Conservation (phyloP, 1,140 invertebrate genomes). For the Diabrotica undecimpunctata region DNA sequence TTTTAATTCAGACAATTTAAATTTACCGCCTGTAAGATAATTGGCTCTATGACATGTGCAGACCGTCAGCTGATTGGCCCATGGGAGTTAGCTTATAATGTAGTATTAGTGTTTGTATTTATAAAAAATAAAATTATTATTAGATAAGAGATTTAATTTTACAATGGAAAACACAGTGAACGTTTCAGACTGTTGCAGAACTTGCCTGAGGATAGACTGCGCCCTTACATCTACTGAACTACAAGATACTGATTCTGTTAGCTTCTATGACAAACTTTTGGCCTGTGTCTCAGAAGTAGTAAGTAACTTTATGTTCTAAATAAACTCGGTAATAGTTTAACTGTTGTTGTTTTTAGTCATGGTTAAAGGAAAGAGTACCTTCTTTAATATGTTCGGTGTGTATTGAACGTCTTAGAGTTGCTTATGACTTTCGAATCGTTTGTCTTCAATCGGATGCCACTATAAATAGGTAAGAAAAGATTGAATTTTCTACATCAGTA, state of each 20-base stretch:
- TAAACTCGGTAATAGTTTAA: neutral
- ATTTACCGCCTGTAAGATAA: no score
- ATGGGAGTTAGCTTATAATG: no score
- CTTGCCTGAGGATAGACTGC: conserved; percentile 41
- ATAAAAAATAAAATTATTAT: no score
- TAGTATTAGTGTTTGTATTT: no score
- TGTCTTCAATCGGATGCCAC: conserved; percentile 40
- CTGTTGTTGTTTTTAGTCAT: conserved; percentile 31
- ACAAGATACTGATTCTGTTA: conserved; percentile 40
- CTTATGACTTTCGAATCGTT: conserved; percentile 39
- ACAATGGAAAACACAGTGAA: conserved; percentile 25
- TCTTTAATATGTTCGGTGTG: conserved; percentile 40
- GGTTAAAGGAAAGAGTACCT: conserved; percentile 36
- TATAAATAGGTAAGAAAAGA: conserved; percentile 27
- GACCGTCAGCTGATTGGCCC: no score
- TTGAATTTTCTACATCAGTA: neutral
- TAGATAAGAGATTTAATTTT: no score
- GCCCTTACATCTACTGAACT: conserved; percentile 38
- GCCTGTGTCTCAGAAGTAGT: conserved; percentile 42
- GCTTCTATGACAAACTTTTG: conserved; percentile 40
- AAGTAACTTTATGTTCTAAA: conserved; percentile 23
- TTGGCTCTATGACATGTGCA: no score
- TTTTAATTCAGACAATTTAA: no score
- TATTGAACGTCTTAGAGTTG: conserved; percentile 36
- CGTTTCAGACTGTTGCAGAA: conserved; percentile 39